Evolutionary conservation across 2,113 vertebrate species (phyloP).

Genomic region (Erythrocercus mccallii): DNA sequence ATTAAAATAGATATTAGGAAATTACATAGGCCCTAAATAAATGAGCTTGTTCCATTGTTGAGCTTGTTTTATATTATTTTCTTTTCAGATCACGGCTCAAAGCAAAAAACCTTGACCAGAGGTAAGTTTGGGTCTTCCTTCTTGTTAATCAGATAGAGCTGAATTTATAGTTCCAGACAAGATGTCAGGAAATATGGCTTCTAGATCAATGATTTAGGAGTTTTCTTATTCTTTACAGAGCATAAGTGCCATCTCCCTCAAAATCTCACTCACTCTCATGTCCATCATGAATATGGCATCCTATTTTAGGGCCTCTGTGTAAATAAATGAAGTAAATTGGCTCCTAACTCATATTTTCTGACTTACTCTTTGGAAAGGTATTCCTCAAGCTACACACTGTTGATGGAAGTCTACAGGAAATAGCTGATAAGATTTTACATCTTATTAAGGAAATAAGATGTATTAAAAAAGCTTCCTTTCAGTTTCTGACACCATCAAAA

Average conservation of each 20-base stretch:
- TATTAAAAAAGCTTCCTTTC: not conserved
- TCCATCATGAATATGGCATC: not conserved
- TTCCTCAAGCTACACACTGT: not conserved
- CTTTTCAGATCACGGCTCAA: not conserved
- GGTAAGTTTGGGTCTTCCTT: not conserved
- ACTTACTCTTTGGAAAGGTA: not conserved
- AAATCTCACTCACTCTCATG: not conserved
- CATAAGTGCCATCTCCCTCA: not conserved
- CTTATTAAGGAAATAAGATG: not conserved
- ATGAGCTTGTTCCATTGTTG: not conserved
- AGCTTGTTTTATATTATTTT: not conserved
- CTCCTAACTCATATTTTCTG: not conserved
- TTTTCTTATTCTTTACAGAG: not conserved
- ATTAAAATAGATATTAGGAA: not conserved
- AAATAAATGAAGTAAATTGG: not conserved
- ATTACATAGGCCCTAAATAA: not conserved
- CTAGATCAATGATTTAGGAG: not conserved
- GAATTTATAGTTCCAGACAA: not conserved
- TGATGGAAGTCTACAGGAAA: not conserved
- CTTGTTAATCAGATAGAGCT: not conserved
- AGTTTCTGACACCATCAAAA: not conserved
- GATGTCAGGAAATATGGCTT: not conserved
- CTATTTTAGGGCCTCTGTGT: not conserved
- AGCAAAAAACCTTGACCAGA: not conserved
- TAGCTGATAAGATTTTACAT: not conserved